Evolutionary conservation across 2,888 invertebrate species (phyloP).

Genomic region (Sesamia inferens): DNA sequence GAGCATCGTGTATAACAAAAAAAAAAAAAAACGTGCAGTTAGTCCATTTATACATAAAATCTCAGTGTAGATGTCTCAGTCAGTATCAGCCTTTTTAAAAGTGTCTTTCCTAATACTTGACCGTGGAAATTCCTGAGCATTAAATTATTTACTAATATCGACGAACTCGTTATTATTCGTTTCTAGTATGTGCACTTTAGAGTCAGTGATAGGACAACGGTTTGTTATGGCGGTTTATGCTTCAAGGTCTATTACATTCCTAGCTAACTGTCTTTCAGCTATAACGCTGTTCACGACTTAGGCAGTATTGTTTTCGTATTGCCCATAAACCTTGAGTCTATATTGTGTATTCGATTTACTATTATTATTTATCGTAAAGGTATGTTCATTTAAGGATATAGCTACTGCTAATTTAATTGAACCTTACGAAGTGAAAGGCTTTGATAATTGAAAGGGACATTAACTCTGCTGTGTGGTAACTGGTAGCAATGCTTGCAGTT

Average conservation of each 20-base stretch:
- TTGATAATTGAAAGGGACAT: conserved; percentile 20
- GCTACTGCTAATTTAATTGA: conserved; percentile 11
- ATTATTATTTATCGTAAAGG: conserved; percentile 12
- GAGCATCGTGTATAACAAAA: not conserved
- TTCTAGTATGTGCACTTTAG: conserved; percentile 35
- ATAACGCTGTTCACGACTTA: conserved; percentile 41
- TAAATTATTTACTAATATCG: conserved; percentile 40
- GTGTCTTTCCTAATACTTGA: not conserved
- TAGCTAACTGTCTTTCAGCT: conserved; percentile 47
- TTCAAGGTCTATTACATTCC: conserved; percentile 51
- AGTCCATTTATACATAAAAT: not conserved
- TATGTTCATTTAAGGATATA: conserved; percentile 16
- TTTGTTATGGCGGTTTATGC: conserved; percentile 39
- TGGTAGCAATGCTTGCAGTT: conserved; percentile 7
- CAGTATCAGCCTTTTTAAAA: not conserved
- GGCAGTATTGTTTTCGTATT: conserved; percentile 11
- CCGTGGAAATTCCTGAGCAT: conserved; percentile 15
- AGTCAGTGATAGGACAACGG: conserved; percentile 35
- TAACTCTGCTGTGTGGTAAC: not conserved
- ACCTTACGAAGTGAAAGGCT: conserved; percentile 32
- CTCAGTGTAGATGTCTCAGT: not conserved
- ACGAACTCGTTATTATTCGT: conserved; percentile 33
- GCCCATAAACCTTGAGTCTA: conserved; percentile 21
- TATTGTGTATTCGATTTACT: conserved; percentile 31
- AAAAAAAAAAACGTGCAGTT: not conserved